Evolutionary conservation across 2,888 invertebrate genomes (phyloP).

Genomic region (Cephus runcator): DNA sequence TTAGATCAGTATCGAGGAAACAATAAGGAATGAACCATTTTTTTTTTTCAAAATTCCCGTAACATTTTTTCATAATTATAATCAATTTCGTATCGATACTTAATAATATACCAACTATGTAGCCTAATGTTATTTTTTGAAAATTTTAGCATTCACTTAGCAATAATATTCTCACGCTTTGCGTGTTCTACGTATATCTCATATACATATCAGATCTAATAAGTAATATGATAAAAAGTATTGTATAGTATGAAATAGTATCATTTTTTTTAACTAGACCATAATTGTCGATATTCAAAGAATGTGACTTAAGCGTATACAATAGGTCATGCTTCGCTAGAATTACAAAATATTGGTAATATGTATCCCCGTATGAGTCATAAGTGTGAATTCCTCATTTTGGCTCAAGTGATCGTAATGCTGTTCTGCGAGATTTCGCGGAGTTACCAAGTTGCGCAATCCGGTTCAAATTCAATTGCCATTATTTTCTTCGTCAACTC

Average conservation of each 20-base stretch:
- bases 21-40: neutral
- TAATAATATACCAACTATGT: neutral
- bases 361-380: constrained; percentile 35
- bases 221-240: neutral
- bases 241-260: neutral
- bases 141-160: neutral
- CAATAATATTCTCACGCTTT: neutral
- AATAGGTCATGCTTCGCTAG: constrained; percentile 21
- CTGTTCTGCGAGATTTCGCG: neutral
- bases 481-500: neutral
- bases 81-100: neutral
- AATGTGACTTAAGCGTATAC: constrained; percentile 25
- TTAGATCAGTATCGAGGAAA: neutral
- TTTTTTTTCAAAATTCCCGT: neutral
- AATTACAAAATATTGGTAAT: constrained; percentile 40
- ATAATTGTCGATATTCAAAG: neutral
- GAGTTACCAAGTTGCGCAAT: neutral
- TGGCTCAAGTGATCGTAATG: neutral
- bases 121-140: neutral
- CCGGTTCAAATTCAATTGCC: neutral
- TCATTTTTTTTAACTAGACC: neutral
- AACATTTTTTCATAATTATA: neutral
- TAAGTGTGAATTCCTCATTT: constrained; percentile 22
- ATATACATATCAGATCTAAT: neutral
- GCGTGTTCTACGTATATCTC: neutral